Conservation (phyloP, 1,140 invertebrate species). For the Drosophila saltans region DNA sequence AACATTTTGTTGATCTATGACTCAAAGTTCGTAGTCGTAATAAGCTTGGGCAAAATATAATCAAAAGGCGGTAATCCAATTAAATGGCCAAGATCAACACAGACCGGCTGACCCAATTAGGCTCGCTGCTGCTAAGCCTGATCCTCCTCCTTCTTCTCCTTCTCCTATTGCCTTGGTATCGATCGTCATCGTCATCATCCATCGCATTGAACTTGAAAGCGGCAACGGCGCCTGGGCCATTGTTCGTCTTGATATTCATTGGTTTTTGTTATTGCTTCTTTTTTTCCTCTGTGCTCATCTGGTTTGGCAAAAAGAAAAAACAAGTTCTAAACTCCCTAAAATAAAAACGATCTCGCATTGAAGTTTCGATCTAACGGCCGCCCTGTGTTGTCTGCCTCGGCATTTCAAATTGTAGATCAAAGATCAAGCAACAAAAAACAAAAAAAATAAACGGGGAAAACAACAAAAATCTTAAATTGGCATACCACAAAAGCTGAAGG, state of each 20-base stretch:
- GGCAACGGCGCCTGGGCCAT: slow-evolving; percentile 63
- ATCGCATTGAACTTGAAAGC: slow-evolving; percentile 70
- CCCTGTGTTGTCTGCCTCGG: slow-evolving; percentile 58
- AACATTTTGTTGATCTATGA: slow-evolving; percentile 16
- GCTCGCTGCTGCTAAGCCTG: slow-evolving; percentile 55
- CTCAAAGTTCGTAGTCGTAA: neutral
- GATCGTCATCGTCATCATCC: slow-evolving; percentile 31
- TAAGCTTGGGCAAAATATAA: slow-evolving; percentile 35
- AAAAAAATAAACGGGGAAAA: too few species aligned
- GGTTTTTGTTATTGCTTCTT: slow-evolving; percentile 14
- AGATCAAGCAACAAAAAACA: slow-evolving; percentile 70
- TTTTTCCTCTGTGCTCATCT: neutral
- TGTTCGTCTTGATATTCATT: slow-evolving; percentile 51
- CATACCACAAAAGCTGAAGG: slow-evolving; percentile 58
- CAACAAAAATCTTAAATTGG: slow-evolving; percentile 70
- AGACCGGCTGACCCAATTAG: slow-evolving; percentile 80
- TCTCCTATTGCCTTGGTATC: slow-evolving; percentile 26
- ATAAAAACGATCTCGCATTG: slow-evolving; percentile 65
- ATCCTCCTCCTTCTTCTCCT: slow-evolving; percentile 31
- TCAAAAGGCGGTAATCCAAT: slow-evolving; percentile 82
- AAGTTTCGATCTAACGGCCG: slow-evolving; percentile 72
- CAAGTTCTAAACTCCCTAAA: slow-evolving; percentile 75
- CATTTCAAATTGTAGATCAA: slow-evolving; percentile 82
- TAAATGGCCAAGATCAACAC: slow-evolving; percentile 59
- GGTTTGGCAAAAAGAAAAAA: slow-evolving; percentile 64